Base-by-base conservation (phyloP, 2,797 vertebrate species). In the Lycodopsis pacificus region DNA sequence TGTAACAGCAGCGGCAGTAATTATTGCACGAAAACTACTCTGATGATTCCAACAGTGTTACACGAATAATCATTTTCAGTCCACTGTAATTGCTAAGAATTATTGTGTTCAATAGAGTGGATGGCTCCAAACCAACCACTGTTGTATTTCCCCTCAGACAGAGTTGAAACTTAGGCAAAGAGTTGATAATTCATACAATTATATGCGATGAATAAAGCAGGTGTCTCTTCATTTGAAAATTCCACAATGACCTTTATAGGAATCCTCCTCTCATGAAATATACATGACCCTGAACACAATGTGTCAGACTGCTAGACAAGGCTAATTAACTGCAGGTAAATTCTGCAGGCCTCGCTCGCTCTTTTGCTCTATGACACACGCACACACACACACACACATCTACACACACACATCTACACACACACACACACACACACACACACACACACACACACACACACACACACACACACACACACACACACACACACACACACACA, bases 281-380 rank as follows among this genome's bases (percentile, higher is more conserved):
- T 93, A 91, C 91, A 93, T 94, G 89, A 92, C 81, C 88, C 88
- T 73, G 83, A 90, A 83, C 88, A 89, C 91, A 93, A 91, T 90
- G 87, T 93, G 89, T 88, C 91, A 93, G 86, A 83, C 86, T 87
- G 91, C 84, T 71, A 89, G 87, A 92, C 81, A 80, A 84, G 88
- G 82, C 86, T 92, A 92, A 95, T 94, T 94, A 93, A 88, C 86
- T 90, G 81, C 86, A 92, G 91, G 91, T 94, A 92, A 81, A 92
- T 87, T 92, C 77, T 88, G 84, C 77, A 83, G 77, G 80, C 71
- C 81, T 83, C 0, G 13, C 53, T 67, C 79, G 61, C 51, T 68
- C 68, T 71, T 70, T 44, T 36, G 34, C 70, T 30, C 48, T 46
- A 44, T 17, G 25, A 11, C 40, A 4, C 25, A 14, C 36, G 7